These are phyloP conservation scores for Euphydryas editha DNA, from an alignment of 2,888 invertebrate genomes.

Conservation along the genomic window DNA sequence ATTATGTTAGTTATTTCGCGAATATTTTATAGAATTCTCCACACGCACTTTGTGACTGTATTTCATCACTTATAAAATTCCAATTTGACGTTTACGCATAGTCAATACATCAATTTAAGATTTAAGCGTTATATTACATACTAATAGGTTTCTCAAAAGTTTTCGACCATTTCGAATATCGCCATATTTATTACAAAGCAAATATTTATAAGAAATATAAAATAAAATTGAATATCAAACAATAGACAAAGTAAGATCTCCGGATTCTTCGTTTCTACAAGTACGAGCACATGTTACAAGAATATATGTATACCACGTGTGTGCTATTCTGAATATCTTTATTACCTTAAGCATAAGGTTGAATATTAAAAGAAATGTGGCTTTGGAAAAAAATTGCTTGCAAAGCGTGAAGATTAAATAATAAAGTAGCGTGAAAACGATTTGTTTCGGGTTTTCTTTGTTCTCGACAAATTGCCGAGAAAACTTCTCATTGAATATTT, in stretches of 20 bases:
- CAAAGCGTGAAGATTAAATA: conserved; percentile 52
- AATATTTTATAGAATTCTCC: too few relatives aligned
- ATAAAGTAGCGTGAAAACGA: conserved; percentile 55
- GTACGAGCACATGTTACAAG: neutral
- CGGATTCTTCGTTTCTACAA: neutral
- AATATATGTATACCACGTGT: neutral
- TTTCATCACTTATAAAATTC: too few relatives aligned
- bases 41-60: too few relatives aligned
- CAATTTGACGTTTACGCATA: too few relatives aligned
- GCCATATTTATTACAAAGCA: too few relatives aligned
- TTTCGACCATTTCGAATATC: too few relatives aligned
- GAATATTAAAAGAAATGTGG: neutral
- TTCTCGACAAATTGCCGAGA: conserved; percentile 19
- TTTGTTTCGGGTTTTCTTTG: conserved; percentile 59
- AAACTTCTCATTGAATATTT: conserved; percentile 16
- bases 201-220: too few relatives aligned
- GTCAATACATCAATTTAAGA: too few relatives aligned
- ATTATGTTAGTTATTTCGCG: too few relatives aligned
- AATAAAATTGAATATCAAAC: neutral
- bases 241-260: neutral
- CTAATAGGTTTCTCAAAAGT: too few relatives aligned
- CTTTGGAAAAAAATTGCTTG: neutral
- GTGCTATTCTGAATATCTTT: neutral
- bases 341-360: conserved; percentile 6
- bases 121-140: too few relatives aligned